Evolutionary conservation across 1,140 invertebrate species (phyloP).

Genomic region (Parapsyche elsis): DNA sequence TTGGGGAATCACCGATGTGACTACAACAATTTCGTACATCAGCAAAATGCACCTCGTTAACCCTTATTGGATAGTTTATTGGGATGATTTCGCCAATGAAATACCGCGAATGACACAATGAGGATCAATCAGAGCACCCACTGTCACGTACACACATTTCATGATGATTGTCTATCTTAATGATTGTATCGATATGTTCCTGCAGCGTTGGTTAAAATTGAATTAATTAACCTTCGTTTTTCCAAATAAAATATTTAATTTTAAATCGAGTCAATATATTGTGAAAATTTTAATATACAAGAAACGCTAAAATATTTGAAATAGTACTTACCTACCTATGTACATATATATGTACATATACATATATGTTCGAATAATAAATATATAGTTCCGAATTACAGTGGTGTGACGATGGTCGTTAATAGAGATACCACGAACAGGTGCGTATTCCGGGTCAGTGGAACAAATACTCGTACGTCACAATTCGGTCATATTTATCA

Average conservation of each 20-base stretch:
- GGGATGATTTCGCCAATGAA: not conserved
- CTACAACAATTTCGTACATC: no score
- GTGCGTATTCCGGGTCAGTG: not conserved
- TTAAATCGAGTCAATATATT: no score
- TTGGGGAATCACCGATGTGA: no score
- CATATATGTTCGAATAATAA: no score
- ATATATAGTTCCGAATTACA: no score
- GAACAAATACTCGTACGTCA: not conserved
- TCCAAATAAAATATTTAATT: no score
- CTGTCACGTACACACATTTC: not conserved
- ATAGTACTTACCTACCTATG: not conserved
- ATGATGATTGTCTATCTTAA: not conserved
- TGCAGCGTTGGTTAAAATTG: no score
- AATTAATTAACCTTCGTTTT: no score
- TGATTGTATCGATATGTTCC: not conserved
- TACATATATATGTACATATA: no score
- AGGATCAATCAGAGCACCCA: not conserved
- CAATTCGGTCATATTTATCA: conserved; percentile 9
- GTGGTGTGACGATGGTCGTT: no score
- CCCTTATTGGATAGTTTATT: not conserved
- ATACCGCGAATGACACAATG: not conserved
- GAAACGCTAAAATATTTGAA: no score
- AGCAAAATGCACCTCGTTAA: not conserved
- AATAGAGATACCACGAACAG: not conserved
- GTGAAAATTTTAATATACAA: no score